Percentiles rank a stretch among this genome's conserved stretches.
phyloP scores from a whole-genome alignment of 2,113 vertebrate genomes.

The Dipodomys stephensi region DNA sequence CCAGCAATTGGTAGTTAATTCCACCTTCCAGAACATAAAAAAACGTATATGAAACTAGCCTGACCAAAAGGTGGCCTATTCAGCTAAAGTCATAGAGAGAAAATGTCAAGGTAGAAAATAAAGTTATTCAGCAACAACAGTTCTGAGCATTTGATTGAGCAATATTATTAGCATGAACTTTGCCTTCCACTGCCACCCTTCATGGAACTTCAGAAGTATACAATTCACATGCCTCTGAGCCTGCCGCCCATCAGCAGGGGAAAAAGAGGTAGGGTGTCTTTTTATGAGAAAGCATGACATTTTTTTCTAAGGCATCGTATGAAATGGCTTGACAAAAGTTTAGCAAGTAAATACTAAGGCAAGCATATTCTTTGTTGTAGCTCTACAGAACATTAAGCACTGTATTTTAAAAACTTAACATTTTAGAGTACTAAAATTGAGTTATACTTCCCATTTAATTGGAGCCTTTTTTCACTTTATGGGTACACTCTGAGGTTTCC shows the following conservation, averaged over 20 bases:
- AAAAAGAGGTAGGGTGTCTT: background rate
- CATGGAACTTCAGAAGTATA: conserved; percentile 17
- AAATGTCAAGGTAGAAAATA: conserved; percentile 30
- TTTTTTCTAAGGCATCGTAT: conserved; percentile 58
- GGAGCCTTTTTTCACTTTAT: conserved; percentile 56
- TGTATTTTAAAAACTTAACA: conserved; percentile 82
- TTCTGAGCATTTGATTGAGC: background rate
- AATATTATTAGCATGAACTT: background rate
- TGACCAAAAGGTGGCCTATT: background rate
- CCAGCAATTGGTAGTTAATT: background rate
- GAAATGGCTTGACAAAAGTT: conserved; percentile 62
- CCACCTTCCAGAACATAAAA: background rate
- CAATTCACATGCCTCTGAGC: background rate
- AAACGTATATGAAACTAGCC: conserved; percentile 1
- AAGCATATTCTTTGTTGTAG: conserved; percentile 71
- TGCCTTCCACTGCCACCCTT: background rate
- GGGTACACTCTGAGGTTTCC: conserved; percentile 68
- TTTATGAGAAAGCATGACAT: conserved; percentile 64
- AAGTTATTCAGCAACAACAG: background rate
- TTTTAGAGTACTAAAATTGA: conserved; percentile 80
- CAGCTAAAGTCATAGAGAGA: conserved; percentile 1
- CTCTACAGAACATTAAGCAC: conserved; percentile 76
- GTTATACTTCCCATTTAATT: conserved; percentile 76
- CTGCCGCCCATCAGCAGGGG: background rate
- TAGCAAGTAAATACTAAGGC: conserved; percentile 74